Evolutionary conservation across 2,797 vertebrate species (phyloP).

Genomic region (Coregonus ussuriensis): DNA sequence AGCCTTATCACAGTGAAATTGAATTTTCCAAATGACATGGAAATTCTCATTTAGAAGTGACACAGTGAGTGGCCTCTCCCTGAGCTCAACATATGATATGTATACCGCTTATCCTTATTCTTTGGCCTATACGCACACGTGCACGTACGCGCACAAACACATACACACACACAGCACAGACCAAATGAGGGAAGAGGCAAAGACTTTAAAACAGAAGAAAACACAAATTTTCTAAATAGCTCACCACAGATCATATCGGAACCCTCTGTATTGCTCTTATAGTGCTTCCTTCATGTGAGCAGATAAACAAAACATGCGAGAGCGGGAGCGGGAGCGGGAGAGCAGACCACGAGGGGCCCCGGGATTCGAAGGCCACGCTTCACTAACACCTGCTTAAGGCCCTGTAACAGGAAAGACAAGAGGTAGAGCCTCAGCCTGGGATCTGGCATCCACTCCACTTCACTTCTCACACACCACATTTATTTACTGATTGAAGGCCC

Average conservation of each 20-base stretch:
- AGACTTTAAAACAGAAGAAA: too few relatives aligned
- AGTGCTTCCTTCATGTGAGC: neutral
- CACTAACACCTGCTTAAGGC: neutral
- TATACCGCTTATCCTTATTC: neutral
- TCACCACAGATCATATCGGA: neutral
- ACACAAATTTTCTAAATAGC: neutral
- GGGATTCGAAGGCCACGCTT: neutral
- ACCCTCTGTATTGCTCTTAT: neutral
- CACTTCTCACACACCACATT: neutral
- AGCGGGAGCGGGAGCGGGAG: neutral
- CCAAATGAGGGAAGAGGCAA: too few relatives aligned
- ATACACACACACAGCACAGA: too few relatives aligned
- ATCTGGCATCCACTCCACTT: too few relatives aligned
- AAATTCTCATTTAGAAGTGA: too few relatives aligned
- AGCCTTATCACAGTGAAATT: constrained; percentile 17
- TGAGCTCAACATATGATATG: too few relatives aligned
- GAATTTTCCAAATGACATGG: too few relatives aligned
- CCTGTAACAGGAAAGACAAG: neutral
- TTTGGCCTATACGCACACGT: neutral
- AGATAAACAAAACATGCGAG: neutral
- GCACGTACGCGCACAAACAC: too few relatives aligned
- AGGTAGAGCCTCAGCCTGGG: neutral
- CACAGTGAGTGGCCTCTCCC: too few relatives aligned
- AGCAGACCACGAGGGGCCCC: neutral
- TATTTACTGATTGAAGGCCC: neutral